Evolutionary conservation across 2,888 invertebrate species (phyloP).

Genomic region (Dryocosmus kuriphilus): DNA sequence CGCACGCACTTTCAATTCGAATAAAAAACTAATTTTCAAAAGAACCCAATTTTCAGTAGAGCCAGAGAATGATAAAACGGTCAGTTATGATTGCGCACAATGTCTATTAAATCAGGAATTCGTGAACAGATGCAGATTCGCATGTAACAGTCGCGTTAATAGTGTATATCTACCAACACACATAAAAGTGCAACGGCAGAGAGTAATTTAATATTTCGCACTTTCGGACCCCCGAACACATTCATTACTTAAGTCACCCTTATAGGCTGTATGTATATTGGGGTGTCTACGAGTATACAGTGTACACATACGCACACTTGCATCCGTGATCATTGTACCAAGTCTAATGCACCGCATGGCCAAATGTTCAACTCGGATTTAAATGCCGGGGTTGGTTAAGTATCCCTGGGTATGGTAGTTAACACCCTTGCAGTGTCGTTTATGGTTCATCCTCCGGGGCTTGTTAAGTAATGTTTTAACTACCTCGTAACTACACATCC

Average conservation of each 20-base stretch:
- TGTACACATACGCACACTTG: slow-evolving; percentile 53
- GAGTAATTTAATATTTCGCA: slow-evolving; percentile 43
- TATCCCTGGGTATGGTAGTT: slow-evolving; percentile 65
- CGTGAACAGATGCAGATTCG: slow-evolving; percentile 7
- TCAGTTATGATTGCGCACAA: no score
- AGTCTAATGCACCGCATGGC: slow-evolving; percentile 72
- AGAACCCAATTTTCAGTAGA: neutral
- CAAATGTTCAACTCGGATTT: slow-evolving; percentile 74
- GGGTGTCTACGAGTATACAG: slow-evolving; percentile 56
- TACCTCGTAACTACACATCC: slow-evolving; percentile 48
- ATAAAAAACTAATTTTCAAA: no score
- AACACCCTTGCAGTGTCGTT: slow-evolving; percentile 62
- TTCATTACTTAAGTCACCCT: slow-evolving; percentile 69
- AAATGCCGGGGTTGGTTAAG: slow-evolving; percentile 68
- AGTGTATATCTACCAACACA: neutral
- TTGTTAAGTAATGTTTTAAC: slow-evolving; percentile 65
- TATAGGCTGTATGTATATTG: slow-evolving; percentile 47
- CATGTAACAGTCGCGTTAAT: neutral
- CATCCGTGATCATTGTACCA: slow-evolving; percentile 70
- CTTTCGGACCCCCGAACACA: slow-evolving; percentile 55
- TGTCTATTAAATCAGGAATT: neutral
- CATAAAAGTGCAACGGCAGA: neutral
- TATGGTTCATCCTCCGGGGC: slow-evolving; percentile 58
- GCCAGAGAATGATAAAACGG: neutral
- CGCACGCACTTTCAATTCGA: no score